Percentiles rank a stretch among this genome's conserved stretches.
Conservation (phyloP, 2,113 vertebrate genomes). For the Glaucidium brasilianum region DNA sequence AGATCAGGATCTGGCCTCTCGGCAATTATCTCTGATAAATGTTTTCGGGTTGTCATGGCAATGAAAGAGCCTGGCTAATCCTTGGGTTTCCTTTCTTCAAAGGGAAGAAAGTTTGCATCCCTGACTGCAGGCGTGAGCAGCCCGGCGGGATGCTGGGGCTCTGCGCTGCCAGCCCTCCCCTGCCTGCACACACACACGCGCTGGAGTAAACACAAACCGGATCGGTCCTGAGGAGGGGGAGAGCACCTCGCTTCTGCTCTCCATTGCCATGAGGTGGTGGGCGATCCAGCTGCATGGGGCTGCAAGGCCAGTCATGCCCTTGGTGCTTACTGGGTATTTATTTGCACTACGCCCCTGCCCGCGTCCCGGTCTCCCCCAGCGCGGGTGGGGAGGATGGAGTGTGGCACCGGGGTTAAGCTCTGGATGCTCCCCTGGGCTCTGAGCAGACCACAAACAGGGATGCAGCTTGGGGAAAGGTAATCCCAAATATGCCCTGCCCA, state of each 20-base stretch:
- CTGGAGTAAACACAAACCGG: neutral
- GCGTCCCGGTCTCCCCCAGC: accelerated
- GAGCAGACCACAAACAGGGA: neutral
- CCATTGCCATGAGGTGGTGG: accelerated
- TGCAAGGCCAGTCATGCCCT: neutral
- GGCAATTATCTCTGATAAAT: neutral
- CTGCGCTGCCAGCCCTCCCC: neutral
- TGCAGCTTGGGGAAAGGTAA: neutral
- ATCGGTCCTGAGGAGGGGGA: neutral
- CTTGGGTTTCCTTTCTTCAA: slow-evolving; percentile 31
- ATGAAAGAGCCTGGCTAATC: slow-evolving; percentile 11
- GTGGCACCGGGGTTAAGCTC: neutral
- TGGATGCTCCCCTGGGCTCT: neutral
- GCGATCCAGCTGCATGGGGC: accelerated
- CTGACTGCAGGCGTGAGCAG: neutral
- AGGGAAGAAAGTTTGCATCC: slow-evolving; percentile 46
- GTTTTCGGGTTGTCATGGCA: slow-evolving; percentile 69
- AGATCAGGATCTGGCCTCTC: neutral
- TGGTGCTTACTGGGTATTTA: accelerated
- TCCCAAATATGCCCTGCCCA: accelerated
- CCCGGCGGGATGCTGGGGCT: neutral
- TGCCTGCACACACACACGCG: neutral
- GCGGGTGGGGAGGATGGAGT: accelerated
- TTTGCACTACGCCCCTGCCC: accelerated
- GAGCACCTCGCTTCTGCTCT: neutral